Percentiles rank a stretch among this genome's conserved stretches.
Evolutionary conservation across 2,797 vertebrate species (phyloP).

Genomic region (Muscicapa striata): DNA sequence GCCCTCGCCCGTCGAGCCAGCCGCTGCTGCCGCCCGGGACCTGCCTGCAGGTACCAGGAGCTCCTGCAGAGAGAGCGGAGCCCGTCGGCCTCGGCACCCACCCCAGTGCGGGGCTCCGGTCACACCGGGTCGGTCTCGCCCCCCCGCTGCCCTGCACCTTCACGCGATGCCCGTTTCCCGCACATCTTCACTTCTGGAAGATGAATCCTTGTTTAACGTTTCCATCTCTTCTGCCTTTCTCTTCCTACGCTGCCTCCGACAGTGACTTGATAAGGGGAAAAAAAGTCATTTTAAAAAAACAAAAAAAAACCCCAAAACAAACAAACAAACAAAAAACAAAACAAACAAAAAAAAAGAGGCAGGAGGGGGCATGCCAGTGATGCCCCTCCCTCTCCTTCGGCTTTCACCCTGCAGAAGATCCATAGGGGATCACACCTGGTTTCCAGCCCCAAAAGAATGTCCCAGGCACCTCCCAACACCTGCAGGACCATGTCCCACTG

Average conservation of each 20-base stretch:
- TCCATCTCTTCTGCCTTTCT: conserved; percentile 73
- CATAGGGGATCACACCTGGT: neutral
- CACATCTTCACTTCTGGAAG: conserved; percentile 53
- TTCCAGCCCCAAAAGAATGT: neutral
- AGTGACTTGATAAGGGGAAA: neutral
- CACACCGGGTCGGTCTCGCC: neutral
- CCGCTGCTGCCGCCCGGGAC: neutral
- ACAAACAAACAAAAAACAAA: too few species aligned
- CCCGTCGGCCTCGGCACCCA: rapidly evolving
- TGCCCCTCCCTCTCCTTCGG: neutral
- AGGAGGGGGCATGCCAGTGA: neutral
- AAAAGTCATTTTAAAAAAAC: neutral
- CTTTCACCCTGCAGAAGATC: neutral
- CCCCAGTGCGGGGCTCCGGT: rapidly evolving
- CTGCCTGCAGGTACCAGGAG: conserved; percentile 44
- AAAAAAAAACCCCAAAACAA: neutral
- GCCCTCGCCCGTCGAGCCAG: neutral
- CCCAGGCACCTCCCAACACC: neutral
- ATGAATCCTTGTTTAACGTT: conserved; percentile 60
- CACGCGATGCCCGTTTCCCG: conserved; percentile 65
- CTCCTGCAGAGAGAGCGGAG: neutral
- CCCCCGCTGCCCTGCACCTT: neutral
- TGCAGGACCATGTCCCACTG: neutral
- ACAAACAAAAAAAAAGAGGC: neutral
- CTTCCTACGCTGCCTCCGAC: conserved; percentile 65